phyloP scores from a whole-genome alignment of 2,888 invertebrate species.

The Eupithecia dodoneata region DNA sequence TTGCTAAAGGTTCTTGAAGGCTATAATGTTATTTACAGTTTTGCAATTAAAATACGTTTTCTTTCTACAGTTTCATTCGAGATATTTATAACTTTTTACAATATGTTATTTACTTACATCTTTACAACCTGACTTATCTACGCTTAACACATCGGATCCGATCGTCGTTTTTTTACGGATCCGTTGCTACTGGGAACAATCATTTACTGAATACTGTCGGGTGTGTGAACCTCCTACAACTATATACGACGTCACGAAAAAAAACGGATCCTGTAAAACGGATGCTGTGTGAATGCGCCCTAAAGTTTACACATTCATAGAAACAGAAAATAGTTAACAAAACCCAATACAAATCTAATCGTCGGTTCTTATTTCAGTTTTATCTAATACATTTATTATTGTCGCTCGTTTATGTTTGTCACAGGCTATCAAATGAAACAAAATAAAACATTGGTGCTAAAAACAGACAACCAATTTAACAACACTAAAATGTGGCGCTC shows the following conservation, averaged over 20 bases:
- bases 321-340: not conserved
- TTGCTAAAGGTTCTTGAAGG: not conserved
- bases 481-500: too few species aligned
- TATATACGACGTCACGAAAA: too few species aligned
- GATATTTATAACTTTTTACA: not conserved
- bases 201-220: too few species aligned
- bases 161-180: too few species aligned
- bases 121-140: not conserved
- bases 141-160: too few species aligned
- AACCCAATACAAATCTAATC: not conserved
- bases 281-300: too few species aligned
- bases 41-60: not conserved
- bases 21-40: not conserved
- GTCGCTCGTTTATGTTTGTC: not conserved
- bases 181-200: too few species aligned
- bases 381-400: not conserved
- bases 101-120: not conserved
- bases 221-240: too few species aligned
- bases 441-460: not conserved
- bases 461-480: too few species aligned
- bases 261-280: too few species aligned
- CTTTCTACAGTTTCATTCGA: not conserved
- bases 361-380: not conserved
- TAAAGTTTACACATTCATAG: not conserved
- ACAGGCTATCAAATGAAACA: not conserved